Evolutionary conservation across 2,888 invertebrate genomes (phyloP).

Genomic region (Beris chalybata): DNA sequence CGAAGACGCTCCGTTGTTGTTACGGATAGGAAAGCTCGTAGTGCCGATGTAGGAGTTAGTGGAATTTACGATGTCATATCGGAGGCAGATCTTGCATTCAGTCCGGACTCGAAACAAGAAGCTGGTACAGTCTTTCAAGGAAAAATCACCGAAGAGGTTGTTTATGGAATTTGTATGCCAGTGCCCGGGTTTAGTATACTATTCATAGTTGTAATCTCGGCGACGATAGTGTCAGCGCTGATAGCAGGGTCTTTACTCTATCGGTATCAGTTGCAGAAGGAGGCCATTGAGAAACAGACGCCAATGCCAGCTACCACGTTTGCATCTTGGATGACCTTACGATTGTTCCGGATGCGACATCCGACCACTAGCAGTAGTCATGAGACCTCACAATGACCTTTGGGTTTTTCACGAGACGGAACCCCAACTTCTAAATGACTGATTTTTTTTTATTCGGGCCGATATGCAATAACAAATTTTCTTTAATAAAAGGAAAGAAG

Average conservation of each 20-base stretch:
- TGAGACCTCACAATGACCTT: slow-evolving; percentile 48
- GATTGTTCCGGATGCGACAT: slow-evolving; percentile 63
- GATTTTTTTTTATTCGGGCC: slow-evolving; percentile 42
- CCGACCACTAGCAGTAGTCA: slow-evolving; percentile 43
- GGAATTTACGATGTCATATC: slow-evolving; percentile 90
- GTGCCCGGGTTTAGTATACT: slow-evolving; percentile 86
- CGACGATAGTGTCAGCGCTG: slow-evolving; percentile 83
- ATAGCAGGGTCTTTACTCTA: slow-evolving; percentile 83
- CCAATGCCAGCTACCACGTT: slow-evolving; percentile 66
- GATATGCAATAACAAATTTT: slow-evolving; percentile 43
- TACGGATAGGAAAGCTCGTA: slow-evolving; percentile 73
- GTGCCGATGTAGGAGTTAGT: slow-evolving; percentile 86
- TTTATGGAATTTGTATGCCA: slow-evolving; percentile 89
- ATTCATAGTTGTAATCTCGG: slow-evolving; percentile 83
- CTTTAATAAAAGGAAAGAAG: slow-evolving; percentile 22
- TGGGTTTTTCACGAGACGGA: slow-evolving; percentile 15
- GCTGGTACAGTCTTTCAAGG: slow-evolving; percentile 87
- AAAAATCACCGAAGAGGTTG: slow-evolving; percentile 83
- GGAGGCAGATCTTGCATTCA: slow-evolving; percentile 87
- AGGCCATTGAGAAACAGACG: slow-evolving; percentile 61
- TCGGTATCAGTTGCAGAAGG: slow-evolving; percentile 75
- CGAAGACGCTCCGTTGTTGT: slow-evolving; percentile 69
- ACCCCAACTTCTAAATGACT: slow-evolving; percentile 34
- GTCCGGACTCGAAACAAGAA: slow-evolving; percentile 76
- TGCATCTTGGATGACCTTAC: slow-evolving; percentile 74